These are phyloP conservation scores for Tinamus major DNA, from an alignment of 2,797 vertebrate genomes.

Conservation along the genomic window DNA sequence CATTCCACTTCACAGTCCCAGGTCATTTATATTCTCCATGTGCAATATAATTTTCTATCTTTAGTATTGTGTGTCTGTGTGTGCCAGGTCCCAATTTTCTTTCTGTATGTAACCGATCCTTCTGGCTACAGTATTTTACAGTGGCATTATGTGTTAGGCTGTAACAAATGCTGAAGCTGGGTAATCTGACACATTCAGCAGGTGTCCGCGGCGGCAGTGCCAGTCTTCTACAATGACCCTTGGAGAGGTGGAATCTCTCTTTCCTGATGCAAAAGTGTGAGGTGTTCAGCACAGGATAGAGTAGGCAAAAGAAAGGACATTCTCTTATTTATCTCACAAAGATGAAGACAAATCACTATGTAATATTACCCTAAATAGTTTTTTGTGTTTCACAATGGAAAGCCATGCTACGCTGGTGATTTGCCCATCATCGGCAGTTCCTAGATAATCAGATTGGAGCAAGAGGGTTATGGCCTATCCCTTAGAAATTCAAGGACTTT, in stretches of 20 bases:
- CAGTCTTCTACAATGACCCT: conserved; percentile 9
- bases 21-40: accelerated
- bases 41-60: not conserved
- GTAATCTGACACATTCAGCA: not conserved
- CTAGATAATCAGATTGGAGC: not conserved
- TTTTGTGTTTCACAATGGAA: not conserved
- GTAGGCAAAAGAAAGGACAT: not conserved
- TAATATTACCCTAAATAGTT: not conserved
- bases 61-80: not conserved
- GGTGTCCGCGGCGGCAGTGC: not conserved
- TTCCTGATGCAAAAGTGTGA: not conserved
- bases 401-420: not conserved
- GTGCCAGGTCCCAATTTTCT: not conserved
- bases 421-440: not conserved
- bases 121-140: not conserved
- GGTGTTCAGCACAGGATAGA: not conserved
- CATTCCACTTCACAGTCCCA: not conserved
- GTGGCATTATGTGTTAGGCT: not conserved
- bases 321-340: not conserved
- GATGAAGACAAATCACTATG: not conserved
- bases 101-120: not conserved
- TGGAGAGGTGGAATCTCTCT: not conserved
- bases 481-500: not conserved
- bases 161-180: conserved; percentile 2
- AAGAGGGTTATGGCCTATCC: not conserved